Base-by-base conservation (phyloP, 1,140 invertebrate genomes). In the Cecropterus lyciades region DNA sequence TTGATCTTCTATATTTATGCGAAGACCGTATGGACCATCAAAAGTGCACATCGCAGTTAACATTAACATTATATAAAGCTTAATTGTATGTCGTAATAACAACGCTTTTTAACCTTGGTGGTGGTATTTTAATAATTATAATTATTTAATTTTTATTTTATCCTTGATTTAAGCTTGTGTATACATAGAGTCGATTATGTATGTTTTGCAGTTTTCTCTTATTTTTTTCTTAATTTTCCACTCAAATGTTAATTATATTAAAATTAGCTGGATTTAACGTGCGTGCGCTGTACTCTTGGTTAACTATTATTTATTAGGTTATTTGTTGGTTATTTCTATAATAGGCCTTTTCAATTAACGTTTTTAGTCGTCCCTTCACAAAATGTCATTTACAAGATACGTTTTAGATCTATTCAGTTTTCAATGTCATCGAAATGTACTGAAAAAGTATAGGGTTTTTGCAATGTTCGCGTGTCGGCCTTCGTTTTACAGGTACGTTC, bases 31-130 rank as follows among this genome's bases (percentile, higher is more conserved):
- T 75, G 84, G 87, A 91, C 85, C 86, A 75, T 80, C 84, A 74
- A 86, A 88, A 81, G 69, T 89, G 82, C 88, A 89, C 86, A 89
- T 87, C 81, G 80, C 85, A 87, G 73, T 40, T 73, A 33, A 33
- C 30, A 33, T 67, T 49, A 65, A 76, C 43, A 55, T 63, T 49
- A 53, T 60, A 62, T 68, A 70, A 69, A 42, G 55, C 66, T 69
- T 72, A 64, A 46, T 69, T 73, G 14, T 49, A 49, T 62, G 57
- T 40, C 45, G 27, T 62, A 30, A 16, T 53, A 62, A 62, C 57
- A 49, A 40, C 37, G 48, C 55, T 85, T 75, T 84, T 80, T 89
- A 87, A 89, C 84, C 80, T 42, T 78, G 85, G 85, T 91, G 88
- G 75, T 84, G 88, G 85, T 79, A 66, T 73, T 70, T 78, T 67